Conservation (phyloP, 2,797 vertebrate genomes). For the Ctenochaetus hawaiiensis region DNA sequence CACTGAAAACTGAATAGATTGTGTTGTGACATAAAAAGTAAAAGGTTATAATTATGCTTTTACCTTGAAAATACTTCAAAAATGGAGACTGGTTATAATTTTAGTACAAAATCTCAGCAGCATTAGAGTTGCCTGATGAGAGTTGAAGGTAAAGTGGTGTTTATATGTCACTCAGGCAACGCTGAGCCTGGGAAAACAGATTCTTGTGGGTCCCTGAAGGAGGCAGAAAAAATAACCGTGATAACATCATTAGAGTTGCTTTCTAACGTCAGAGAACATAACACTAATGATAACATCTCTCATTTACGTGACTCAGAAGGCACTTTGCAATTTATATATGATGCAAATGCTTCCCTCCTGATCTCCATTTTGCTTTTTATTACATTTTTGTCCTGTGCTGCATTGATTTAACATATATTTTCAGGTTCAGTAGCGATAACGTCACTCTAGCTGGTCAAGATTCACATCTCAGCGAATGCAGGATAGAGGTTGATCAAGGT, state of each 20-base stretch:
- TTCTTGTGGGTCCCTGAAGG: not conserved
- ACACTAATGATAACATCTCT: constrained; percentile 22
- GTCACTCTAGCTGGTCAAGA: not conserved
- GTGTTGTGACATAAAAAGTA: not conserved
- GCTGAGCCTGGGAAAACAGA: not conserved
- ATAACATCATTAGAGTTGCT: constrained; percentile 3
- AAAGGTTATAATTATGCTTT: not conserved
- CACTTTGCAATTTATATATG: constrained; percentile 26
- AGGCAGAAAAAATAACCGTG: not conserved
- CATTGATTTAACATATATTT: not conserved
- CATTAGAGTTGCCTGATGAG: too few species aligned
- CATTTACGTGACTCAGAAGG: constrained; percentile 41
- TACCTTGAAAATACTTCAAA: not conserved
- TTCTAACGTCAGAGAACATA: not conserved
- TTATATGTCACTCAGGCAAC: not conserved
- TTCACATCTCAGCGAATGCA: not conserved
- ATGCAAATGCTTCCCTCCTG: constrained; percentile 56
- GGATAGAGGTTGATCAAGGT: too few species aligned
- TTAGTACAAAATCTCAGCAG: not conserved
- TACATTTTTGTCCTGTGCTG: constrained; percentile 24
- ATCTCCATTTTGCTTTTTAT: constrained; percentile 42
- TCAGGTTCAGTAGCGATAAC: not conserved
- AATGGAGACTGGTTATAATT: not conserved
- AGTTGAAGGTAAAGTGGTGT: not conserved
- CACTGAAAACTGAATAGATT: not conserved